phyloP scores from a whole-genome alignment of 2,113 vertebrate genomes.

The Corapipo altera region DNA sequence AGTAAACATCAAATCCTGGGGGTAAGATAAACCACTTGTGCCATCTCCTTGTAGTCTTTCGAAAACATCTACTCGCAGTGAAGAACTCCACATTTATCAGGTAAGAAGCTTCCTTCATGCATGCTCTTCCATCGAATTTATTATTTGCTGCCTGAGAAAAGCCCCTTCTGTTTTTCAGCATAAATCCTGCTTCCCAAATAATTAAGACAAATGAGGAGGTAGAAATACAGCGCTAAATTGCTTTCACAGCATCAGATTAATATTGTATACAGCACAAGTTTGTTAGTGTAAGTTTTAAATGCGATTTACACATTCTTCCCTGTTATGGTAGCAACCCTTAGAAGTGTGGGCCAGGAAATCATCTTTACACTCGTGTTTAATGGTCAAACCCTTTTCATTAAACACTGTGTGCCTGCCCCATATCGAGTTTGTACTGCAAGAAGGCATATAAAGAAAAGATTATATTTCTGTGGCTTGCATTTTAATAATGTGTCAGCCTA shows the following conservation, averaged over 20 bases:
- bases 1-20: slow-evolving; percentile 68
- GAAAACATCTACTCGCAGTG: slow-evolving; percentile 54
- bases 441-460: slow-evolving; percentile 63
- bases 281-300: slow-evolving; percentile 73
- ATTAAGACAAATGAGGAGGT: slow-evolving; percentile 85
- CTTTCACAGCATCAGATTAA: slow-evolving; percentile 81
- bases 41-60: slow-evolving; percentile 56
- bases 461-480: slow-evolving; percentile 71
- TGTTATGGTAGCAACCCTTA: slow-evolving; percentile 55
- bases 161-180: slow-evolving; percentile 69
- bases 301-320: slow-evolving; percentile 61
- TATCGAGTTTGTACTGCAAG: slow-evolving; percentile 63
- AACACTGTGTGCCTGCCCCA: slow-evolving; percentile 57
- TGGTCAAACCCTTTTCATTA: slow-evolving; percentile 45
- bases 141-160: slow-evolving; percentile 76
- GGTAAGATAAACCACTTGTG: slow-evolving; percentile 70
- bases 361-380: slow-evolving; percentile 44
- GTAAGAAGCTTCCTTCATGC: slow-evolving; percentile 63
- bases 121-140: slow-evolving; percentile 70
- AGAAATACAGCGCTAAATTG: slow-evolving; percentile 80
- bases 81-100: slow-evolving; percentile 77
- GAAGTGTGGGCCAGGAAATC: slow-evolving; percentile 39
- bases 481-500: slow-evolving; percentile 69
- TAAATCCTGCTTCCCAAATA: slow-evolving; percentile 77
- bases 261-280: slow-evolving; percentile 71